Evolutionary conservation across 2,888 invertebrate genomes (phyloP), one percentile per base, ranked within the genome.

Genomic region (Callosobruchus maculatus): DNA sequence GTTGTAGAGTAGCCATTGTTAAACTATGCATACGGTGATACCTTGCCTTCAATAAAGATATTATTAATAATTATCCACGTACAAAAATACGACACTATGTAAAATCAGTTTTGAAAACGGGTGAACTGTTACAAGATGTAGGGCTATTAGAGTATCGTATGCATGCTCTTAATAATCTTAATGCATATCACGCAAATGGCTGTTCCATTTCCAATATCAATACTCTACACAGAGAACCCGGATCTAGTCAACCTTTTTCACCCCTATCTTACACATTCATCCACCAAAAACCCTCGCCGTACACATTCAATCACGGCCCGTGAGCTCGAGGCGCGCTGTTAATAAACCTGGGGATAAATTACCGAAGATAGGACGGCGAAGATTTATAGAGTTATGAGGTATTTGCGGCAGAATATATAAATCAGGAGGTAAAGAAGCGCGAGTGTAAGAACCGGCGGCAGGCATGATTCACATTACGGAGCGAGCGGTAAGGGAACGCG

Each of bases 381-480:
- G 82, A 82, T 82, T 82, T 82, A 82, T 82, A 79, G 81, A 80
- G 80, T 80, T 81, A 78, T 80, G 82, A 83, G 81, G 82, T 84
- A 85, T 85, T 84, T 84, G 84, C 83, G 80, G 82, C 80, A 82
- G 82, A 83, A 84, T 83, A 81, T 84, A 85, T 85, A 85, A 84
- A 84, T 84, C 84, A 71, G 20, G 49, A 49, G 49, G 49, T 49
- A 49, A 49, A 49, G 49, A 49, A 49, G 49, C 49, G 18, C 49
- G 18, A 49, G 49, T 49, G 49, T 49, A 49, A 49, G 49, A 49
- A 7, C 49, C 49, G 49, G 30, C 30, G 30, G 18, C 49, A 49
- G 13, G 49, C 49, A 18, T 49, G 49, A 49, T 49, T 49, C 49
- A 49, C 49, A 49, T 49, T 49, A 49, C 18, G 49, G 49, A 18